Evolutionary conservation across 2,113 vertebrate genomes (phyloP).

Genomic region (Lasiurus cinereus): DNA sequence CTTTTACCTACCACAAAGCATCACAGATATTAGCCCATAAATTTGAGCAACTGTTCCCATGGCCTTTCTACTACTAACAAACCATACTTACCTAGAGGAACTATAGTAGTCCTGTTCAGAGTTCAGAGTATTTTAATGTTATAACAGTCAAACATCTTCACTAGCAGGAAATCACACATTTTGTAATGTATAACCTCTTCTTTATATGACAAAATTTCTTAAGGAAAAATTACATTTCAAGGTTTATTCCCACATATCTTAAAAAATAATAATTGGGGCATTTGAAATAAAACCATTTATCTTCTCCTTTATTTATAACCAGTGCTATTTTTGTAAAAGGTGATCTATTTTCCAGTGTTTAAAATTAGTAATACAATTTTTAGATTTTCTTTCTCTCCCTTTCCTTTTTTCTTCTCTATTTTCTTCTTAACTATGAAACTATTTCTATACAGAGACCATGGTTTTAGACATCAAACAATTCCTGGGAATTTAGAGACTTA

Average conservation of each 20-base stretch:
- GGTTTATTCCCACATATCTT: not conserved
- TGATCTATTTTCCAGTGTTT: not conserved
- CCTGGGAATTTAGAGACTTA: not conserved
- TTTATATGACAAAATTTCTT: constrained; percentile 2
- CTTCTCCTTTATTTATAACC: not conserved
- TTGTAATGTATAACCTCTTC: not conserved
- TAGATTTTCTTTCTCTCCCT: not conserved
- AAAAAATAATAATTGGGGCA: not conserved
- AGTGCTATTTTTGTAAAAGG: not conserved
- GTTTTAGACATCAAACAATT: not conserved
- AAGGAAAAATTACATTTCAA: not conserved
- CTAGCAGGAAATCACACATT: not conserved
- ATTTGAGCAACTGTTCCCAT: not conserved
- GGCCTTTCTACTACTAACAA: not conserved
- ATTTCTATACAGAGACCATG: not conserved
- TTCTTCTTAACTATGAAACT: not conserved
- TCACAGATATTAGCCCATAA: not conserved
- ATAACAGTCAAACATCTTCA: not conserved
- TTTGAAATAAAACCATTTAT: not conserved
- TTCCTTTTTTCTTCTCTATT: not conserved
- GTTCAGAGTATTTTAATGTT: constrained; percentile 5
- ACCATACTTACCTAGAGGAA: not conserved
- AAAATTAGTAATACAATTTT: not conserved
- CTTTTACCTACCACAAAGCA: not conserved
- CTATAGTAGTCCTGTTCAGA: not conserved